These are phyloP conservation scores for Cetonia aurata DNA, from an alignment of 2,888 invertebrate species.

Conservation along the genomic window DNA sequence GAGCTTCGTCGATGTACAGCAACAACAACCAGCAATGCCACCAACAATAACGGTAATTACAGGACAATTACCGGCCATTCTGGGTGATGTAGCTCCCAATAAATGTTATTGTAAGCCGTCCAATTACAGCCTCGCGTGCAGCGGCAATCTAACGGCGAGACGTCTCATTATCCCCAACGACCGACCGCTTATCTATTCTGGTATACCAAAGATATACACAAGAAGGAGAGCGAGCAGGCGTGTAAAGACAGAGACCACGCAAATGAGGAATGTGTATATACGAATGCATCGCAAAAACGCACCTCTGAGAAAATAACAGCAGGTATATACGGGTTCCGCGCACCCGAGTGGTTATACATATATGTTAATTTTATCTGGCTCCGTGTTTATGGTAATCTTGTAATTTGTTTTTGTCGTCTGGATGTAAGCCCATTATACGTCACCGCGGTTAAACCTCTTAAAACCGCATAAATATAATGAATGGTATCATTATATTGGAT, in stretches of 20 bases:
- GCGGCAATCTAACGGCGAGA: slow-evolving; percentile 13
- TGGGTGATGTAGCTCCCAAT: slow-evolving; percentile 8
- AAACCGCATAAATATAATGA: no score
- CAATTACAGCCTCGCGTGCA: slow-evolving; percentile 24
- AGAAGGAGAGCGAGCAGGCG: background rate
- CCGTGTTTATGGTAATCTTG: background rate
- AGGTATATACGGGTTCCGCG: background rate
- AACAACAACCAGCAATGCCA: slow-evolving; percentile 9
- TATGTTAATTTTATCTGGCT: background rate
- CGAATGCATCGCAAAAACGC: slow-evolving; percentile 3
- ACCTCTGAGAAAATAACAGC: slow-evolving; percentile 2
- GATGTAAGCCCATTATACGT: background rate
- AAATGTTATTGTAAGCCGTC: slow-evolving; percentile 26
- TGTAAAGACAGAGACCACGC: no score
- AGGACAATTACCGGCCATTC: slow-evolving; percentile 4
- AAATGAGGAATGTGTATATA: background rate
- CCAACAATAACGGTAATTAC: slow-evolving; percentile 19
- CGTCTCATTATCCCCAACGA: slow-evolving; percentile 16
- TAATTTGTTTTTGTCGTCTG: slow-evolving; percentile 4
- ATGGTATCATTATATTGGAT: no score
- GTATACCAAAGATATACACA: background rate
- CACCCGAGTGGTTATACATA: background rate
- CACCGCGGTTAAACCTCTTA: background rate
- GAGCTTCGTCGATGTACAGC: background rate
- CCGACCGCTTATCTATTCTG: slow-evolving; percentile 13